Evolutionary conservation across 53 echinoderm and acorn worm species (phyloP).

Genomic region (Henricia sp.): DNA sequence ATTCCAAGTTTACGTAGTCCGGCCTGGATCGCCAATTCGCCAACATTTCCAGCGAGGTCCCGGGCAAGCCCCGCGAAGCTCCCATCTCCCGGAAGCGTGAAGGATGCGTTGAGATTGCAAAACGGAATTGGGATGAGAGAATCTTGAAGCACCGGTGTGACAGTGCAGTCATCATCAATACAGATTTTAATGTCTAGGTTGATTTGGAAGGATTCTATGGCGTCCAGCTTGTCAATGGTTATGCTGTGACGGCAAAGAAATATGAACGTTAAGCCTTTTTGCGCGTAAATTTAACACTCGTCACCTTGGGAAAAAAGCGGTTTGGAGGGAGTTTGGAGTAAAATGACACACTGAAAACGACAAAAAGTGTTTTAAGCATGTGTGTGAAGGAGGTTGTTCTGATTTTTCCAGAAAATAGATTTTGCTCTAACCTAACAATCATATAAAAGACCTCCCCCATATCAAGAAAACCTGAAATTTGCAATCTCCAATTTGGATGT

Average conservation of each 20-base stretch:
- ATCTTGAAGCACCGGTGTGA: neutral
- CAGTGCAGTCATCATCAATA: slow-evolving; percentile 15
- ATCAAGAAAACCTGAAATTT: too few relatives aligned
- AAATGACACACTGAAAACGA: too few relatives aligned
- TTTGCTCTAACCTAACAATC: too few relatives aligned
- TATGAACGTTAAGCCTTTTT: neutral
- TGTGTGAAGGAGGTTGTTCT: too few relatives aligned
- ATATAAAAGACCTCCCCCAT: too few relatives aligned
- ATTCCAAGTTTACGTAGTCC: slow-evolving; percentile 55
- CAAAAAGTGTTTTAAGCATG: too few relatives aligned
- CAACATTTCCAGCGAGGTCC: slow-evolving; percentile 14
- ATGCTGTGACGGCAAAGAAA: slow-evolving; percentile 9
- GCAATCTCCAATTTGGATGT: too few relatives aligned
- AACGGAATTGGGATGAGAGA: slow-evolving; percentile 29
- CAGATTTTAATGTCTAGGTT: slow-evolving; percentile 17
- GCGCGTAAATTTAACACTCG: neutral
- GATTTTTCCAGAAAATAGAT: too few relatives aligned
- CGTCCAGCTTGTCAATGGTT: slow-evolving; percentile 39
- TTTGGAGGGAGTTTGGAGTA: too few relatives aligned
- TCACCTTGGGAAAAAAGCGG: too few relatives aligned
- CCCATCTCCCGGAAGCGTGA: slow-evolving; percentile 48
- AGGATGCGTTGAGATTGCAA: slow-evolving; percentile 36
- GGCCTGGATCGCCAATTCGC: slow-evolving; percentile 42
- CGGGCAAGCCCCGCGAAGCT: slow-evolving; percentile 25
- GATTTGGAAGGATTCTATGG: slow-evolving; percentile 15